Base-by-base conservation (phyloP, 2,888 invertebrate species). In the Philonicus albiceps region DNA sequence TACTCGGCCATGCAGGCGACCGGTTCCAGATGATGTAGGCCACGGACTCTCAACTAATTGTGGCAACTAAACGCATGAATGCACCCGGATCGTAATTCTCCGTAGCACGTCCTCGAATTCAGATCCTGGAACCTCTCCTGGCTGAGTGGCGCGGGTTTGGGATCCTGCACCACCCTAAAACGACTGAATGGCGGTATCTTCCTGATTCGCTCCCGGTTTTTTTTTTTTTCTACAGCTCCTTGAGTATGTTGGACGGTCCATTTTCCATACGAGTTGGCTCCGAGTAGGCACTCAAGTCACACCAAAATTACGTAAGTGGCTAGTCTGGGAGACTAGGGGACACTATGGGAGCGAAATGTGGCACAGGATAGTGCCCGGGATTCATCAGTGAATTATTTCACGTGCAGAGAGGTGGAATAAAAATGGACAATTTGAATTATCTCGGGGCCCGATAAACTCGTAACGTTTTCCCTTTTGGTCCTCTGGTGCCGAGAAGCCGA, bases 351-450 rank as follows among this genome's bases (percentile, higher is more conserved):
- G 22, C 11, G 22, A 43, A 43, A 30, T 72, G 72, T 22, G 43
- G 43, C 73, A 40, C 16, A 30, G 72, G 73, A 43, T 43, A 43
- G 40, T 43, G 22, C 73, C 43, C 84, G 43, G 73, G 73, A 73
- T 75, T 85, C 85, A 85, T 85, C 85, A 85, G 85, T 75, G 85
- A 85, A 75, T 85, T 85, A 85, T 75, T 85, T 74, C 85, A 85
- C 85, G 85, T 85, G 85, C 85, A 85, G 73, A 53, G 85, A 85
- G 85, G 75, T 85, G 85, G 85, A 85, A 85, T 85, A 85, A 85
- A 85, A 85, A 74, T 85, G 85, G 75, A 85, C 75, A 85, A 85
- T 85, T 85, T 85, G 85, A 85, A 85, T 85, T 85, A 85, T 85
- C 75, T 19, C 49, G 49, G 85, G 75, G 40, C 85, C 75, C 53